Conservation (phyloP, 2,888 invertebrate species). For the Allacma fusca region DNA sequence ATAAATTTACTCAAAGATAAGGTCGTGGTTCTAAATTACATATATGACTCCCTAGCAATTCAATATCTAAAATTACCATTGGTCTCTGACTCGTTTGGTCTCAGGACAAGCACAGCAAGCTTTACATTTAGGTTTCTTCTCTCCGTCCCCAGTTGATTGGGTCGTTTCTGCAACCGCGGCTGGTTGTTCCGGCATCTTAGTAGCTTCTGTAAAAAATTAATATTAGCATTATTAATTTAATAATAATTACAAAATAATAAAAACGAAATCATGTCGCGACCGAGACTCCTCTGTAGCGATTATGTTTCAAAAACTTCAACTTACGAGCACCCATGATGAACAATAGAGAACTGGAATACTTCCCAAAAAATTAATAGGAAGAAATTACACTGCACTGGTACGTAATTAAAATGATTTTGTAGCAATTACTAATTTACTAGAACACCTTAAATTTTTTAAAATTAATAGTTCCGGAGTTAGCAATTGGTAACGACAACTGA, state of each 20-base stretch:
- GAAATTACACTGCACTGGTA: too few relatives aligned
- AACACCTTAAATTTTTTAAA: too few relatives aligned
- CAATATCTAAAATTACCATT: constrained; percentile 74
- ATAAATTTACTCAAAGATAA: neutral
- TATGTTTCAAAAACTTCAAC: neutral
- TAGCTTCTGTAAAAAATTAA: constrained; percentile 16
- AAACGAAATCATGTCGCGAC: too few relatives aligned
- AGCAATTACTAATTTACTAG: too few relatives aligned
- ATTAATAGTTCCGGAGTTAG: too few relatives aligned
- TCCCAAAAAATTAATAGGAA: too few relatives aligned
- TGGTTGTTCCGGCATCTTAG: neutral
- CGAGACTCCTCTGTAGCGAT: too few relatives aligned
- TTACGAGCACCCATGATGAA: constrained; percentile 6
- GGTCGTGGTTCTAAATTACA: too few relatives aligned
- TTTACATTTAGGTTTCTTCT: constrained; percentile 78
- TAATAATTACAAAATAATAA: neutral
- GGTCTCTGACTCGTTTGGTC: constrained; percentile 87
- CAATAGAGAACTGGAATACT: too few relatives aligned
- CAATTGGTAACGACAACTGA: too few relatives aligned
- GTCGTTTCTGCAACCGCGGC: neutral
- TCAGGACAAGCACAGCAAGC: constrained; percentile 98
- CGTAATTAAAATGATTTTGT: too few relatives aligned
- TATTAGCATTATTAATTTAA: neutral
- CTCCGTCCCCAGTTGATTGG: constrained; percentile 2
- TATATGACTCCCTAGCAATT: too few relatives aligned